Evolutionary conservation across 2,113 vertebrate species (phyloP), one percentile per base, ranked within the genome.

Genomic region (Nycticryphes semicollaris): DNA sequence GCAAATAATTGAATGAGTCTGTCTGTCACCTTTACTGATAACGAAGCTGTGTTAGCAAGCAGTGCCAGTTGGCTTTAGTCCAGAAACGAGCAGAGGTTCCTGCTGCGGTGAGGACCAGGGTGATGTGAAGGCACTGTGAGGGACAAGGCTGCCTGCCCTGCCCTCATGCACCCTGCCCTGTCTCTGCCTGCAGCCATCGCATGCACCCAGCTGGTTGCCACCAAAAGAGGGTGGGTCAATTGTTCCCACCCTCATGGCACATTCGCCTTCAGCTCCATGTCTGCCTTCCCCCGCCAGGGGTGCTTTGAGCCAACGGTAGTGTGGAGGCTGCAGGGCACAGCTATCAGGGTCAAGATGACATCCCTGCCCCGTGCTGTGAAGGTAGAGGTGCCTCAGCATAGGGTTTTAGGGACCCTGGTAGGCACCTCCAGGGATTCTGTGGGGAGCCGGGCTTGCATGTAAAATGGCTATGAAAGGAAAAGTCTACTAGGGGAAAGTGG

Each of bases 271-370:
- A 97, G 78, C 81, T 98, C 98, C 31, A 94, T 64, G 13, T 98
- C 98, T 41, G 90, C 90, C 76, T 97, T 98, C 93, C 87, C 87
- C 56, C 98, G 98, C 69, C 62, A 95, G 1, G 97, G 95, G 33
- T 98, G 97, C n/a, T 98, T 96, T 53, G 60, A 86, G 82, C 13
- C 0, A 12, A 53, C 0, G 1, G 67, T 28, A 73, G 27, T 2
- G 1, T 0, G 6, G 51, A 73, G 37, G 51, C 28, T 85, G 67
- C 6, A 6, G 20, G 47, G 33, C 28, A 30, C 1, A 1, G 67
- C 33, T 1, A 3, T 37, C 0, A 3, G 51, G 19, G 23, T 72
- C 28, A 98, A 98, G 98, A 98, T 78, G 5, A 80, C 87, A 9
- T 27, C 11, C 19, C 62, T 92, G 18, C 96, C 97, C 3, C 24